phyloP scores from a whole-genome alignment of 2,113 vertebrate species.

The Aspidoscelis tigris region DNA sequence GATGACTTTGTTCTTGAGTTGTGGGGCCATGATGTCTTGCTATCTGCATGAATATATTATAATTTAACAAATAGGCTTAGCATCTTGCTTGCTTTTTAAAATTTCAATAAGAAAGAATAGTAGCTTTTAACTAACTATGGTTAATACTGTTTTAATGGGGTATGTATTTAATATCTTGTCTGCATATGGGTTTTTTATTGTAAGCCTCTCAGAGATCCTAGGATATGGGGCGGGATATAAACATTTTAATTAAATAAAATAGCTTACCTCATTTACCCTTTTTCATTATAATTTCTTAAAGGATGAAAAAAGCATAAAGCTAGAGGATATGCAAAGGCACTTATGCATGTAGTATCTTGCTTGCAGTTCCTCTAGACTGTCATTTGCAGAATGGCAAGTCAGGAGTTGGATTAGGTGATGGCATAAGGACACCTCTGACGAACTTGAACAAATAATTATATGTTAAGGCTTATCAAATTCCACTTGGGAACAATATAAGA shows the following conservation, averaged over 20 bases:
- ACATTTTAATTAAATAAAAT: background rate
- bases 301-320: background rate
- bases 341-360: background rate
- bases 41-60: too few relatives aligned
- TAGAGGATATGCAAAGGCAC: background rate
- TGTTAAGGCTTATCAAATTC: background rate
- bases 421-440: background rate
- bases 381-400: background rate
- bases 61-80: too few relatives aligned
- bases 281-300: background rate
- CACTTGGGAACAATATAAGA: background rate
- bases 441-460: background rate
- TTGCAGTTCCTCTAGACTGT: background rate
- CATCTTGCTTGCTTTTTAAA: background rate
- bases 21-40: too few relatives aligned
- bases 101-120: background rate
- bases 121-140: too few relatives aligned
- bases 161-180: too few relatives aligned
- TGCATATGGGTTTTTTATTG: too few relatives aligned
- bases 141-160: too few relatives aligned
- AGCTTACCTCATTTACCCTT: too few relatives aligned
- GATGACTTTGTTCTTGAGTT: too few relatives aligned
- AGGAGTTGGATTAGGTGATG: background rate
- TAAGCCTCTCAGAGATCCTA: too few relatives aligned
- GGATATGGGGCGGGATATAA: too few relatives aligned